Evolutionary conservation across 2,888 invertebrate genomes (phyloP).

Genomic region (Tortricodes alternella): DNA sequence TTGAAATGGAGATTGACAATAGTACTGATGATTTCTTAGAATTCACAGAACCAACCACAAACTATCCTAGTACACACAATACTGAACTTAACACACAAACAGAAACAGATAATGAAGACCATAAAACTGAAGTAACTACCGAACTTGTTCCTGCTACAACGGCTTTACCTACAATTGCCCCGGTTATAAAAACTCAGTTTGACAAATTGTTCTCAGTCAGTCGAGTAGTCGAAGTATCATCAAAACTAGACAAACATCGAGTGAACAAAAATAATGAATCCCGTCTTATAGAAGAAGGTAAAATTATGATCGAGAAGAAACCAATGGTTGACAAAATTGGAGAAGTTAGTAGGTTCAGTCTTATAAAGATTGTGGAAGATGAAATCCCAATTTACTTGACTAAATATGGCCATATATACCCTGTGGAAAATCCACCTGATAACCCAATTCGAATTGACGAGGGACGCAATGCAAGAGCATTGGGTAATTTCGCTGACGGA

Average conservation of each 20-base stretch:
- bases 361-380: slow-evolving; percentile 86
- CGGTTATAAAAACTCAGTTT: slow-evolving; percentile 73
- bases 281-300: slow-evolving; percentile 76
- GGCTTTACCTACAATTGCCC: slow-evolving; percentile 49
- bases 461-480: slow-evolving; percentile 74
- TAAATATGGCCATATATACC: slow-evolving; percentile 73
- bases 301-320: slow-evolving; percentile 82
- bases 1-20: slow-evolving; percentile 60
- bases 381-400: slow-evolving; percentile 79
- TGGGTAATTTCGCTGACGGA: slow-evolving; percentile 62
- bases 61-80: slow-evolving; percentile 57
- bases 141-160: slow-evolving; percentile 50
- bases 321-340: slow-evolving; percentile 86
- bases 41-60: slow-evolving; percentile 56
- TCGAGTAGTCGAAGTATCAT: slow-evolving; percentile 86
- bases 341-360: slow-evolving; percentile 86
- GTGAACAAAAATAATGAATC: slow-evolving; percentile 81
- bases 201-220: slow-evolving; percentile 87
- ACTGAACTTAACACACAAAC: slow-evolving; percentile 45
- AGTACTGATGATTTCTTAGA: slow-evolving; percentile 71
- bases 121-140: slow-evolving; percentile 40
- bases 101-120: slow-evolving; percentile 37
- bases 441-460: slow-evolving; percentile 77
- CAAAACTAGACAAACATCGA: slow-evolving; percentile 84
- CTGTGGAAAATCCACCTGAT: slow-evolving; percentile 75